Percentiles rank a stretch among this genome's conserved stretches.
Evolutionary conservation across 2,797 vertebrate species (phyloP).

Genomic region (Gila robusta): DNA sequence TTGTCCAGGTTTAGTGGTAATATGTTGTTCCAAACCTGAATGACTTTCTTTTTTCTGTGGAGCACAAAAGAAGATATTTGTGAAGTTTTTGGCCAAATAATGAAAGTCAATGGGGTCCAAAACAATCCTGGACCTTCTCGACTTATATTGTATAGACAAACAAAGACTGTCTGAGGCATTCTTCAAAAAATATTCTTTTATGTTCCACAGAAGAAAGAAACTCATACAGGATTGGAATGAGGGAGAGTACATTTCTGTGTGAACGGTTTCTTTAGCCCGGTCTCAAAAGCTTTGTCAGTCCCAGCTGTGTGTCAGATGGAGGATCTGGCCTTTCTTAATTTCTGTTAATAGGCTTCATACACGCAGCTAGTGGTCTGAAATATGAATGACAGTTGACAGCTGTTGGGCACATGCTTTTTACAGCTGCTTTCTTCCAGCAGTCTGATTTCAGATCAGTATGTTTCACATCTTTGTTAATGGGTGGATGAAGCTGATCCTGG

Average conservation of each 20-base stretch:
- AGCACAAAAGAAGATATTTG: background rate
- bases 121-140: background rate
- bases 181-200: background rate
- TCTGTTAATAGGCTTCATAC: constrained; percentile 3
- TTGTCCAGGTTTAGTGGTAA: background rate
- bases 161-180: background rate
- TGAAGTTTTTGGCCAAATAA: background rate
- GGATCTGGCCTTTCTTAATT: background rate
- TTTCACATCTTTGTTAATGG: constrained; percentile 14
- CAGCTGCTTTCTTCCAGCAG: constrained; percentile 7
- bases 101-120: background rate
- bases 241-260: background rate
- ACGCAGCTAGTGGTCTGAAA: constrained; percentile 10
- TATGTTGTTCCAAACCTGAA: background rate
- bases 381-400: constrained; percentile 39
- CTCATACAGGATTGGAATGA: background rate
- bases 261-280: background rate
- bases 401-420: constrained; percentile 39
- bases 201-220: background rate
- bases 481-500: background rate
- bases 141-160: background rate
- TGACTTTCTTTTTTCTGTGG: background rate
- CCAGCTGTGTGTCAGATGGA: constrained; percentile 32
- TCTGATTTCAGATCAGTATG: constrained; percentile 32
- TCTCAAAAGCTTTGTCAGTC: background rate